Evolutionary conservation across 2,797 vertebrate genomes (phyloP).

Genomic region (Mallotus villosus): DNA sequence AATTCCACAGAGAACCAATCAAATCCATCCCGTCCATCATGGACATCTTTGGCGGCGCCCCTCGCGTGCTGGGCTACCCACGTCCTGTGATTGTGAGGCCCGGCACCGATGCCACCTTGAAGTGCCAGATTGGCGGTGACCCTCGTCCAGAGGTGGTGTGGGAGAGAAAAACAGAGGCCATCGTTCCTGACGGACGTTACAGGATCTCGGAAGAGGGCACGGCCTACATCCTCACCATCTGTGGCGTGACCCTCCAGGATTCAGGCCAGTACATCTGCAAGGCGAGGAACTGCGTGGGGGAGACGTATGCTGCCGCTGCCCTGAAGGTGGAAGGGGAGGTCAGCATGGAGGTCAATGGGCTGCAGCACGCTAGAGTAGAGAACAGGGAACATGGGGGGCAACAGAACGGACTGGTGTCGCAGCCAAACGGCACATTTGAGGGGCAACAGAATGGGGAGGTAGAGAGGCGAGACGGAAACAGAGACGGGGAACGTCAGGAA

Average conservation of each 20-base stretch:
- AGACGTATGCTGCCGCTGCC: conserved; percentile 86
- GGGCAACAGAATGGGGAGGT: conserved; percentile 31
- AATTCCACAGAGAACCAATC: not conserved
- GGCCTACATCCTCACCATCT: conserved; percentile 82
- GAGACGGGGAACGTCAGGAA: conserved; percentile 6
- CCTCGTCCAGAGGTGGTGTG: conserved; percentile 86
- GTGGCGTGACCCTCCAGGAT: conserved; percentile 75
- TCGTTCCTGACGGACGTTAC: conserved; percentile 77
- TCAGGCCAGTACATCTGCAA: conserved; percentile 91
- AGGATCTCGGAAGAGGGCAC: conserved; percentile 81
- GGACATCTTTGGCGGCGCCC: conserved; percentile 87
- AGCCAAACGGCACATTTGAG: conserved; percentile 24
- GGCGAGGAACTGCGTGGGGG: conserved; percentile 85
- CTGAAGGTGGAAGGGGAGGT: conserved; percentile 78
- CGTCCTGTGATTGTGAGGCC: conserved; percentile 81
- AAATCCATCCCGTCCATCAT: conserved; percentile 50
- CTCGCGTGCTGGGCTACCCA: conserved; percentile 89
- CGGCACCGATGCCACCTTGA: conserved; percentile 80
- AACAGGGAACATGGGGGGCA: conserved; percentile 37
- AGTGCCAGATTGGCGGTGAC: conserved; percentile 87
- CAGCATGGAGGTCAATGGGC: conserved; percentile 38
- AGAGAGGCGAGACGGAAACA: conserved; percentile 22
- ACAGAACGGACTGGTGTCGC: conserved; percentile 34
- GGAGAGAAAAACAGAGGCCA: conserved; percentile 85
- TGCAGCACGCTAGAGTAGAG: conserved; percentile 26